phyloP scores from a whole-genome alignment of 2,888 invertebrate genomes.

The Sphaerophoria taeniata region DNA sequence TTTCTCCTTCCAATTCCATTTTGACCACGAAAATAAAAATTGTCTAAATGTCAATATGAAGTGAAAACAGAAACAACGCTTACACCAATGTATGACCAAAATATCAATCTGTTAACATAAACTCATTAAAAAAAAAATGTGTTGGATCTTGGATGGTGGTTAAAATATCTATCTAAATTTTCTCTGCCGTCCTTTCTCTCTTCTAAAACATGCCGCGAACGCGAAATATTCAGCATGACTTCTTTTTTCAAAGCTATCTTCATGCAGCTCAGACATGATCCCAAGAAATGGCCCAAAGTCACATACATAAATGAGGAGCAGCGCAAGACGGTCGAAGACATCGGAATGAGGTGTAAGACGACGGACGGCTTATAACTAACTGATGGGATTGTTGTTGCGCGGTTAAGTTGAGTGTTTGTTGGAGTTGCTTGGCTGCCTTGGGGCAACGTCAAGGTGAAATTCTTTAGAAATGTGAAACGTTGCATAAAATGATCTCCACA shows the following conservation, averaged over 20 bases:
- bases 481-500: slow-evolving; percentile 67
- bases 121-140: slow-evolving; percentile 4
- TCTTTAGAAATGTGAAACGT: slow-evolving; percentile 74
- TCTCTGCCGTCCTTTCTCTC: slow-evolving; percentile 38
- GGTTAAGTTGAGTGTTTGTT: slow-evolving; percentile 26
- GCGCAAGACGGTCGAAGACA: background rate
- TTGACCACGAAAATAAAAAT: slow-evolving; percentile 58
- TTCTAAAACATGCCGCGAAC: slow-evolving; percentile 9
- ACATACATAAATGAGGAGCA: background rate
- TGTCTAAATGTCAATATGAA: slow-evolving; percentile 62
- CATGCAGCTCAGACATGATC: slow-evolving; percentile 57
- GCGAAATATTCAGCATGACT: slow-evolving; percentile 23
- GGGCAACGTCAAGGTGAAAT: slow-evolving; percentile 74
- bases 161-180: slow-evolving; percentile 50
- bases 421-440: slow-evolving; percentile 65
- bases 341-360: slow-evolving; percentile 42
- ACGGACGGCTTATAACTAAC: slow-evolving; percentile 34
- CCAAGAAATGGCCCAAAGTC: slow-evolving; percentile 37
- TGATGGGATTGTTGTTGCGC: slow-evolving; percentile 34
- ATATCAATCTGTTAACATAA: no score
- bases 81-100: background rate
- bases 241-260: slow-evolving; percentile 49
- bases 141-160: slow-evolving; percentile 15
- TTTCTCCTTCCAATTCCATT: slow-evolving; percentile 23
- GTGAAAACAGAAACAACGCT: slow-evolving; percentile 70